A percentile compares a stretch with the other conserved stretches of the same genome.
These are phyloP conservation scores for Pyrochroa serraticornis DNA, from an alignment of 2,888 invertebrate genomes.

Conservation along the genomic window DNA sequence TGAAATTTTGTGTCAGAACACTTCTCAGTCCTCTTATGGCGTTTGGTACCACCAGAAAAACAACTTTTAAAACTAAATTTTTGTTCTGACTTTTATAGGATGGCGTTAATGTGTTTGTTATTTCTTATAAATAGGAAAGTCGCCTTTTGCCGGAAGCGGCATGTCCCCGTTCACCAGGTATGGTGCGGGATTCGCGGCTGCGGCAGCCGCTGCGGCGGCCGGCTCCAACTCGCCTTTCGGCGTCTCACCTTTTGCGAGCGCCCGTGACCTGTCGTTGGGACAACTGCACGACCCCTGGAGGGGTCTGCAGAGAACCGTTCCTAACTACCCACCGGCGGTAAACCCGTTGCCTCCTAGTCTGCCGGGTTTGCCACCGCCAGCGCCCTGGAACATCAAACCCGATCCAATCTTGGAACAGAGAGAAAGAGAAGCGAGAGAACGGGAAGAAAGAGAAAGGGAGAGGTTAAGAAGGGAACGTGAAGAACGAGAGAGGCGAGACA, in stretches of 20 bases:
- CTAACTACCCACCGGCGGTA: constrained; percentile 61
- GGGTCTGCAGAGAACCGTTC: constrained; percentile 67
- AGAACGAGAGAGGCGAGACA: constrained; percentile 65
- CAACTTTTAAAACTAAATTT: too few relatives aligned
- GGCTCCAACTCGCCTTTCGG: constrained; percentile 70
- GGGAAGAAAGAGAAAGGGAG: constrained; percentile 65
- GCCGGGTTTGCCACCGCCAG: constrained; percentile 53
- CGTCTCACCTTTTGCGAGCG: constrained; percentile 68
- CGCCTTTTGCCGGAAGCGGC: constrained; percentile 62
- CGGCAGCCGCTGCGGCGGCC: constrained; percentile 57
- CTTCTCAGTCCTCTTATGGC: too few relatives aligned
- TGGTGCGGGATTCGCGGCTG: constrained; percentile 58
- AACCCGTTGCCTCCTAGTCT: constrained; percentile 59
- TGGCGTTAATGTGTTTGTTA: neutral
- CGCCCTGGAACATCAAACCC: constrained; percentile 70
- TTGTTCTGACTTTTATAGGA: too few relatives aligned
- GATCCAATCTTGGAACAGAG: constrained; percentile 64
- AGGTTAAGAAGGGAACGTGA: constrained; percentile 63
- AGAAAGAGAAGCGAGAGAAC: constrained; percentile 67
- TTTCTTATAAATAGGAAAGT: constrained; percentile 44
- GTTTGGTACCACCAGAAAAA: too few relatives aligned
- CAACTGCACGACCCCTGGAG: constrained; percentile 72
- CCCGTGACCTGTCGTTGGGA: constrained; percentile 56
- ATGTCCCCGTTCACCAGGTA: constrained; percentile 75
- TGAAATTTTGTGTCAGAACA: too few relatives aligned